Evolutionary conservation across 1,140 invertebrate genomes (phyloP).

Genomic region (Meloidogyne floridensis): DNA sequence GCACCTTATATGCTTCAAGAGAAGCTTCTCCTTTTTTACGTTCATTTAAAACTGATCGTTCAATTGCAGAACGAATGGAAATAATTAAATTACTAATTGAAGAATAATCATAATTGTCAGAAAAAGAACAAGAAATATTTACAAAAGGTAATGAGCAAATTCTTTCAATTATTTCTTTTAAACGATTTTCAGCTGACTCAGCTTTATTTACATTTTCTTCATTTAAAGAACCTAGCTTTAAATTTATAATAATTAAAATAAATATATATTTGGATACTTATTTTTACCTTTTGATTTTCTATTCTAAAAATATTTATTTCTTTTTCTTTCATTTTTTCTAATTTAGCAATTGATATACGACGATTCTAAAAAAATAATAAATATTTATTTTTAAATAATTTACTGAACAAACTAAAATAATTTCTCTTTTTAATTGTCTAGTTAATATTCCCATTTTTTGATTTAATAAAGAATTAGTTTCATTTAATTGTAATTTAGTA

Average conservation of each 20-base stretch:
- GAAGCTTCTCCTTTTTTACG: not conserved
- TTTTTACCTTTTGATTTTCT: not conserved
- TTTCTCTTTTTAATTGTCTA: constrained; percentile 4
- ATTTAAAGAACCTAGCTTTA: not conserved
- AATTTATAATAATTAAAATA: not conserved
- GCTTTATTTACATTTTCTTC: not conserved
- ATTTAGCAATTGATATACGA: not conserved
- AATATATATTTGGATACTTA: not conserved
- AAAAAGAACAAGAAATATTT: not conserved
- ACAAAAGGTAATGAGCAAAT: not conserved
- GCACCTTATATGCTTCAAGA: not conserved
- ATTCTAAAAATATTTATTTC: not conserved
- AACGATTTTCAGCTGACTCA: not conserved
- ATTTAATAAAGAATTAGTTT: not conserved
- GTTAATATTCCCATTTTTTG: not conserved
- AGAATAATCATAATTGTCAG: not conserved
- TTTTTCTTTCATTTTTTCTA: not conserved
- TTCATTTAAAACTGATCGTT: not conserved
- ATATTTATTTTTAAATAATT: too few species aligned
- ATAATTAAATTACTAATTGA: constrained; percentile 5
- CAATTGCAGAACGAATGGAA: constrained; percentile 8
- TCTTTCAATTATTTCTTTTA: constrained; percentile 1
- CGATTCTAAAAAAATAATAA: not conserved
- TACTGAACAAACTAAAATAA: not conserved
- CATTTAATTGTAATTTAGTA: not conserved